Evolutionary conservation across 1,140 invertebrate genomes (phyloP), one percentile per base, ranked within the genome.

Genomic region (Drosophila gunungcola): DNA sequence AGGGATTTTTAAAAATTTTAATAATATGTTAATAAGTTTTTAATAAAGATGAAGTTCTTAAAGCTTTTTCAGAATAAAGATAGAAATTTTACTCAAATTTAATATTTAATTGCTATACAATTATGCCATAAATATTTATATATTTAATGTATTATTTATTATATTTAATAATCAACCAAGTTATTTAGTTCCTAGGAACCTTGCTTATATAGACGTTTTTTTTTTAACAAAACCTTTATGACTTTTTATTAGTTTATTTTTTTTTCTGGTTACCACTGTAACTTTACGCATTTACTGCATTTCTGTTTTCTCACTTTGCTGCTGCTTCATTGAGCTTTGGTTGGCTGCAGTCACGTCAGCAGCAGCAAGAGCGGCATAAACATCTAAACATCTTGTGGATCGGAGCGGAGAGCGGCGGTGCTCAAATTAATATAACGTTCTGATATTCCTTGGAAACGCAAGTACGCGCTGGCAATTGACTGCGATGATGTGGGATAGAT

Each of bases 261-360:
- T 11, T 32, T 13, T 21, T 7, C 2, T 13, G 13, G 13, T 4
- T 0, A 9, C n/a, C 4, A 67, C 54, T 43, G 60, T 76, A 39
- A 61, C 51, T 72, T 64, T 58, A 29, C 36, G 39, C 38, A 63
- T 55, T 74, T 61, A 25, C 39, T 42, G 67, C 57, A 48, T 46
- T 25, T 63, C 27, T 46, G 5, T 67, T 52, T 34, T 21, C 69
- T 34, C 13, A 54, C 61, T 68, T 27, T 53, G 16, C 51, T 48
- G 27, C 42, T 55, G 63, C 63, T 75, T 82, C 82, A 88, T 86
- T 88, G 83, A 88, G 83, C 83, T 88, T 86, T 75, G 78, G 68
- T 86, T 82, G 74, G 65, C 36, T 86, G 83, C 83, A 86, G 83
- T 88, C 84, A 89, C 83, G 84, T 88, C 58, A 86, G 78, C 80